Conservation (phyloP, 1,140 invertebrate species). For the Lamellibrachia luymesi region DNA sequence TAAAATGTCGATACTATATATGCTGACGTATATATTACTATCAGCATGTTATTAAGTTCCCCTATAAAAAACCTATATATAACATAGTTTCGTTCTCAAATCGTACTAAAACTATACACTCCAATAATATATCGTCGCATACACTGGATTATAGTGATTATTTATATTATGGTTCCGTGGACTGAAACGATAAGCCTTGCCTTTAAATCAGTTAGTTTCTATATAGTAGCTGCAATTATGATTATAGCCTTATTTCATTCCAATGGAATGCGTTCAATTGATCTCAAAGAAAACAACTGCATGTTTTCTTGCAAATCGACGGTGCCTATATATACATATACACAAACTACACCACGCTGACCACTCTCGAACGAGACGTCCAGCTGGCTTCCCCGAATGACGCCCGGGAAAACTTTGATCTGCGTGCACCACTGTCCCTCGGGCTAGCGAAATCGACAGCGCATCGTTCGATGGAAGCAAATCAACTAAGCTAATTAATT, state of each 20-base stretch:
- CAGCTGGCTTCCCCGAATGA: neutral
- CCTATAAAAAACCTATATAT: no score
- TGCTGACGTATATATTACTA: no score
- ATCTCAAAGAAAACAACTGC: neutral
- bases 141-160: no score
- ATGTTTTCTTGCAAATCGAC: neutral
- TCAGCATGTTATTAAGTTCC: no score
- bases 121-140: no score
- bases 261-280: neutral
- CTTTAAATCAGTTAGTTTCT: no score
- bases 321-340: neutral
- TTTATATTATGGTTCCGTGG: no score
- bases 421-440: neutral
- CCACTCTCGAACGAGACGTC: neutral
- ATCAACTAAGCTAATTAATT: constrained; percentile 6
- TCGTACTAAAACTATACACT: no score
- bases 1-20: no score
- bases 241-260: neutral
- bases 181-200: no score
- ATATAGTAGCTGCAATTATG: neutral
- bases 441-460: neutral
- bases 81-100: no score
- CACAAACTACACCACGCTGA: no score
- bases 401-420: neutral
- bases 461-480: neutral